Conservation (phyloP, 1,140 invertebrate genomes). For the Phthorimaea operculella region DNA sequence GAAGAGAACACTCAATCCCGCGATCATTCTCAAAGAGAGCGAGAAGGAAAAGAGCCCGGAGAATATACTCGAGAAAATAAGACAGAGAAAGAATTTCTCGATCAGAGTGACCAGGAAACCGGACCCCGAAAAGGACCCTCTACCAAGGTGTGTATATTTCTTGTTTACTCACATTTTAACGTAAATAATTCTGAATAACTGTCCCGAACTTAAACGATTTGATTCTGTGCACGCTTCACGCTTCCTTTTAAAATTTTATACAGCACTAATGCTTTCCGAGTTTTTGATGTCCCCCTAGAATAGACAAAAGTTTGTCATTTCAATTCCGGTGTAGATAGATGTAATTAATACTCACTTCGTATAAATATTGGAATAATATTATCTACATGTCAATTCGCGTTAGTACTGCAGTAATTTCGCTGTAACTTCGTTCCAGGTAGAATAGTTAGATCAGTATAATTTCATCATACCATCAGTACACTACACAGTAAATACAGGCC, state of each 20-base stretch:
- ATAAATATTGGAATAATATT: not conserved
- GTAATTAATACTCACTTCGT: constrained; percentile 1
- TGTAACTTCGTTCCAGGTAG: too few species aligned
- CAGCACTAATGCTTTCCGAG: constrained; percentile 61
- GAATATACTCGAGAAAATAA: constrained; percentile 64
- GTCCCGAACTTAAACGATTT: constrained; percentile 48
- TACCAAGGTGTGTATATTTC: constrained; percentile 59
- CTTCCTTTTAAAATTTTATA: constrained; percentile 51
- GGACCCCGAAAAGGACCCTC: constrained; percentile 48
- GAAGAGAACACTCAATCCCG: constrained; percentile 58
- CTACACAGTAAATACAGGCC: not conserved
- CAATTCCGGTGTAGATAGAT: constrained; percentile 15
- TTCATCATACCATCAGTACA: not conserved
- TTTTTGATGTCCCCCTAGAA: constrained; percentile 18
- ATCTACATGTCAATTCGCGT: not conserved
- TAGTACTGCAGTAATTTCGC: not conserved
- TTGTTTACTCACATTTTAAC: constrained; percentile 37
- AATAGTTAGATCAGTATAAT: not conserved
- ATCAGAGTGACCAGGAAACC: constrained; percentile 60
- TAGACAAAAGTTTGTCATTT: not conserved
- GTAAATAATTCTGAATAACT: constrained; percentile 64
- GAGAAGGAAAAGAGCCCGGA: constrained; percentile 64
- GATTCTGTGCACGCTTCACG: constrained; percentile 63
- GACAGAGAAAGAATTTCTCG: constrained; percentile 59
- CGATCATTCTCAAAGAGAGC: constrained; percentile 61